These are phyloP conservation scores for Eonycteris spelaea DNA, from an alignment of 2,113 vertebrate species.

Conservation along the genomic window DNA sequence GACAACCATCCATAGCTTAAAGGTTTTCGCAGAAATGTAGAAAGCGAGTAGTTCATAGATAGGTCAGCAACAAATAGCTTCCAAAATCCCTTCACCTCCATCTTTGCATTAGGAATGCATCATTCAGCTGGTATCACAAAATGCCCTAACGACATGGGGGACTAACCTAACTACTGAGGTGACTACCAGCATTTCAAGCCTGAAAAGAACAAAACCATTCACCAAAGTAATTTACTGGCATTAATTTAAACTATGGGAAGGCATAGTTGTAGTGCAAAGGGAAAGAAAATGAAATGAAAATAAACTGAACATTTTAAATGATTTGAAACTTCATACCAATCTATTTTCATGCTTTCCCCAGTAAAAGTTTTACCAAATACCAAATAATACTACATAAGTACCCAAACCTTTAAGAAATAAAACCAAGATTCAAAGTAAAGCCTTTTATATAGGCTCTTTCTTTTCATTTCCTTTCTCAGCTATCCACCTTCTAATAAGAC, in stretches of 20 bases:
- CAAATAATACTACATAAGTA: background rate
- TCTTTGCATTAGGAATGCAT: background rate
- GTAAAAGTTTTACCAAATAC: background rate
- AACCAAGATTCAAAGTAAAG: background rate
- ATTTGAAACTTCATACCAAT: constrained; percentile 15
- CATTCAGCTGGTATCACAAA: background rate
- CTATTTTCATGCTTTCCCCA: background rate
- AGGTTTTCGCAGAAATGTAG: background rate
- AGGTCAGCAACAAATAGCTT: background rate
- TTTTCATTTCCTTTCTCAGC: constrained; percentile 49
- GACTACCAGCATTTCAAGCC: background rate
- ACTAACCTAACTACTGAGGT: background rate
- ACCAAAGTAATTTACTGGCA: constrained; percentile 1
- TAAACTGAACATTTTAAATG: background rate
- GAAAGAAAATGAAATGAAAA: background rate
- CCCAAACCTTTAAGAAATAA: constrained; percentile 16
- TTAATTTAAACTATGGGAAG: background rate
- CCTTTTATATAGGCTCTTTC: background rate
- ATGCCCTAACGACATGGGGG: background rate
- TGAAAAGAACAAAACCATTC: background rate
- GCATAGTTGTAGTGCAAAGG: background rate
- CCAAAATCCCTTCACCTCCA: background rate
- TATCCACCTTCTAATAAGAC: constrained; percentile 35
- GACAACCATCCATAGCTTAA: background rate
- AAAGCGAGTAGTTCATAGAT: background rate